Conservation (phyloP, 1,140 invertebrate species). For the Lasioglossum albipes region DNA sequence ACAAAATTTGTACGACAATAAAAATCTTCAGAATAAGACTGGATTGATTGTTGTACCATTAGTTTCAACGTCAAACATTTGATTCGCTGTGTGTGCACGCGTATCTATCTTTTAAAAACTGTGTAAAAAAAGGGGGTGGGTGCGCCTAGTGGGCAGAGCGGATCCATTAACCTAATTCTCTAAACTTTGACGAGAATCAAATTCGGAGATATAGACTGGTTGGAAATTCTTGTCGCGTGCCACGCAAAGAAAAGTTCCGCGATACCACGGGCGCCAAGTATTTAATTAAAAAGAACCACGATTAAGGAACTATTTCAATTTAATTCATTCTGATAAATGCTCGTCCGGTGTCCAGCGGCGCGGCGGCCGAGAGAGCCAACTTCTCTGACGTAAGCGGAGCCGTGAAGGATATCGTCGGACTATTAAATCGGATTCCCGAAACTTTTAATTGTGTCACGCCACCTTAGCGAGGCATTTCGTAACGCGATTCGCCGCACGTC, state of each 20-base stretch:
- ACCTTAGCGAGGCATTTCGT: neutral
- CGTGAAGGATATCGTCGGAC: slow-evolving; percentile 7
- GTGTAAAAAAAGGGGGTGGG: no score
- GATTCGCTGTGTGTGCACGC: no score
- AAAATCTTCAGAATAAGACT: no score
- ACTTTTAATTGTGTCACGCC: slow-evolving; percentile 25
- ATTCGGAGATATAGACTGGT: neutral
- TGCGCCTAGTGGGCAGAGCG: no score
- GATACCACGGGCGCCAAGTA: neutral
- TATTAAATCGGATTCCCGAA: slow-evolving; percentile 27
- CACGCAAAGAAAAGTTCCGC: neutral
- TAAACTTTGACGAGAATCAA: neutral
- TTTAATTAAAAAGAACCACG: slow-evolving; percentile 11
- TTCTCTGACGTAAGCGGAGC: neutral
- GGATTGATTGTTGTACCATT: no score
- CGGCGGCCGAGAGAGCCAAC: neutral
- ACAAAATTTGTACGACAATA: no score
- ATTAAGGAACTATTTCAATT: neutral
- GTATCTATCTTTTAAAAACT: no score
- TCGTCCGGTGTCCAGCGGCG: neutral
- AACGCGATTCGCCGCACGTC: neutral
- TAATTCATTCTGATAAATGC: slow-evolving; percentile 1
- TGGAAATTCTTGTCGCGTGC: neutral
- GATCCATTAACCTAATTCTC: neutral
- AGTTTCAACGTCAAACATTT: no score